phyloP scores from a whole-genome alignment of 2,113 vertebrate genomes.

The Triplophysa siluroides region DNA sequence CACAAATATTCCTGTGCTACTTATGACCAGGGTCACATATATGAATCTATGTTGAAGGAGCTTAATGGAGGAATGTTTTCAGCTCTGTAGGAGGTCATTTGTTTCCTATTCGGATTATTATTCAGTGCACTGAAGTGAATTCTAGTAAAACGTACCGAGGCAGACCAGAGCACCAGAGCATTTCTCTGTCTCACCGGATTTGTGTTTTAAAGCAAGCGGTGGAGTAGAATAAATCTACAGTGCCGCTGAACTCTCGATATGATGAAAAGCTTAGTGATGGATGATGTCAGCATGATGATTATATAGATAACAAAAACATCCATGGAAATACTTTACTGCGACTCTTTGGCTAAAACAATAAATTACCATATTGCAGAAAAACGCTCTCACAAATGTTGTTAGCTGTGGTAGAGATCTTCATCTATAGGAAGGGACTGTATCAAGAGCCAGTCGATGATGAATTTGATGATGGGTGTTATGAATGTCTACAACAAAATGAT shows the following conservation, averaged over 20 bases:
- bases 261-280: constrained; percentile 2
- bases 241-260: neutral
- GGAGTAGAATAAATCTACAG: neutral
- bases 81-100: constrained; percentile 3
- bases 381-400: no score
- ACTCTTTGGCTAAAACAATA: no score
- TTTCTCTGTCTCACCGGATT: neutral
- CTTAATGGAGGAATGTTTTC: constrained; percentile 7
- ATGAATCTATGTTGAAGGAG: neutral
- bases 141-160: neutral
- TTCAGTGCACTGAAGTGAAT: constrained; percentile 12
- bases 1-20: no score
- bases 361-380: no score
- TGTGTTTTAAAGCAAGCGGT: neutral
- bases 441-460: neutral
- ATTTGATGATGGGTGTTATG: neutral
- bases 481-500: no score
- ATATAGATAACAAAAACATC: neutral
- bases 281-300: neutral
- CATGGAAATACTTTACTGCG: neutral
- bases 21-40: no score
- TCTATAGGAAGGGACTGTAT: no score
- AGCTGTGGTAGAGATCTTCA: no score
- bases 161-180: neutral
- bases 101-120: constrained; percentile 29